Conservation (phyloP, 92 coral and sea anemone species). For the Zoanthus gigantus region DNA sequence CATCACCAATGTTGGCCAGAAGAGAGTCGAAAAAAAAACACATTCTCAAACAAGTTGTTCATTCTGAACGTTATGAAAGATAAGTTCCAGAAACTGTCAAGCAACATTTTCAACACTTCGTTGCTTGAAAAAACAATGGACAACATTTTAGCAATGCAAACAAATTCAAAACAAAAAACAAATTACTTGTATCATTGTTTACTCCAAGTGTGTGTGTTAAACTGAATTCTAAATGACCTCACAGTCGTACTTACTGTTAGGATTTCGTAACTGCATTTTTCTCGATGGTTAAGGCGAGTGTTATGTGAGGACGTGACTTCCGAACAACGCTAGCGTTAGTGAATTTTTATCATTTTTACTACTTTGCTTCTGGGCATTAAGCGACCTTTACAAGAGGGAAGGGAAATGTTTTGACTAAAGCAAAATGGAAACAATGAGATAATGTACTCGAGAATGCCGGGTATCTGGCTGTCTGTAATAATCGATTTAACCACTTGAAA, state of each 20-base stretch:
- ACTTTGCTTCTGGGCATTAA: not conserved
- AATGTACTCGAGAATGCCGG: constrained; percentile 1
- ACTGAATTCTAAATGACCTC: not conserved
- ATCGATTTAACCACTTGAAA: not conserved
- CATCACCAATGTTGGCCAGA: too few species aligned
- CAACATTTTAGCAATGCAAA: not conserved
- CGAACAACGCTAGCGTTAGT: not conserved
- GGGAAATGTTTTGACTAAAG: constrained; percentile 10
- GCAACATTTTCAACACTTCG: not conserved
- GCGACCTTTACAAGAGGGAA: not conserved
- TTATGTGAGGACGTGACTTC: not conserved
- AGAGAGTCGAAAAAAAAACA: not conserved
- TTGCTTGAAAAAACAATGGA: not conserved
- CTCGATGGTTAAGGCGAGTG: not conserved
- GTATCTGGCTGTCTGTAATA: not conserved
- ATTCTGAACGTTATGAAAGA: not conserved
- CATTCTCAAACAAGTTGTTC: not conserved
- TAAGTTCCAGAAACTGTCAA: not conserved
- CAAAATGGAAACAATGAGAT: constrained; percentile 6
- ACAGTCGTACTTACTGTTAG: not conserved
- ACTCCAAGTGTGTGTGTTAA: not conserved
- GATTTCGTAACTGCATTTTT: not conserved
- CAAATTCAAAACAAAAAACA: not conserved
- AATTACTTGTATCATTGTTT: not conserved
- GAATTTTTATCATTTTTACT: not conserved